These are phyloP conservation scores for Melanophora roralis DNA, from an alignment of 2,888 invertebrate species.

Conservation along the genomic window DNA sequence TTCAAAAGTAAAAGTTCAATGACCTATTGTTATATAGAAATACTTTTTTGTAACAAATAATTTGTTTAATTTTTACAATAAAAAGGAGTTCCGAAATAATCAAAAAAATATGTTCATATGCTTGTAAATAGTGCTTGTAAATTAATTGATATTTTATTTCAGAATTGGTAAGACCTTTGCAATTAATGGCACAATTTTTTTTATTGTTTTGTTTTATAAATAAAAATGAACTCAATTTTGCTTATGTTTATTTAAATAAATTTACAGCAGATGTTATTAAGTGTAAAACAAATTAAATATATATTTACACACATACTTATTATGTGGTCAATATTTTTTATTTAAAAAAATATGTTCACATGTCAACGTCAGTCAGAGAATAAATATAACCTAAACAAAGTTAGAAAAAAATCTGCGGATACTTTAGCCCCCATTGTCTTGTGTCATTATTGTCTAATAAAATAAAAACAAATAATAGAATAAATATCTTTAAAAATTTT, in stretches of 20 bases:
- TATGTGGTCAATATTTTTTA: slow-evolving; percentile 29
- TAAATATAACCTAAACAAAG: not conserved
- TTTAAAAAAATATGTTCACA: slow-evolving; percentile 64
- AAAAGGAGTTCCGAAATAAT: too few relatives aligned
- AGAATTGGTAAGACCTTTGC: too few relatives aligned
- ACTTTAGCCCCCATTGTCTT: slow-evolving; percentile 36
- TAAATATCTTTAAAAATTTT: slow-evolving; percentile 22
- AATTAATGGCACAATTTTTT: too few relatives aligned
- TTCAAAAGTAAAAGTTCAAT: slow-evolving; percentile 39
- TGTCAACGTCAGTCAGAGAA: slow-evolving; percentile 72
- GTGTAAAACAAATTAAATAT: slow-evolving; percentile 16
- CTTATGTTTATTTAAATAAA: slow-evolving; percentile 6
- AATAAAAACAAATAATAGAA: not conserved
- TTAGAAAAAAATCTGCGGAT: not conserved
- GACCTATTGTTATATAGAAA: slow-evolving; percentile 3
- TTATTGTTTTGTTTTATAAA: too few relatives aligned
- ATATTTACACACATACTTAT: slow-evolving; percentile 2
- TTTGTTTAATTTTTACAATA: not conserved
- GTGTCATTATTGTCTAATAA: slow-evolving; percentile 44
- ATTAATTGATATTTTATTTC: too few relatives aligned
- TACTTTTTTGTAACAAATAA: not conserved
- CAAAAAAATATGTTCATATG: too few relatives aligned
- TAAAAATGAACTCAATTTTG: not conserved
- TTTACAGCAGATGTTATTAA: slow-evolving; percentile 40
- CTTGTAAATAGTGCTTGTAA: too few relatives aligned